A percentile compares a stretch with the other conserved stretches of the same genome.
Evolutionary conservation across 2,797 vertebrate species (phyloP).

Genomic region (Micropoecilia bifurca): DNA sequence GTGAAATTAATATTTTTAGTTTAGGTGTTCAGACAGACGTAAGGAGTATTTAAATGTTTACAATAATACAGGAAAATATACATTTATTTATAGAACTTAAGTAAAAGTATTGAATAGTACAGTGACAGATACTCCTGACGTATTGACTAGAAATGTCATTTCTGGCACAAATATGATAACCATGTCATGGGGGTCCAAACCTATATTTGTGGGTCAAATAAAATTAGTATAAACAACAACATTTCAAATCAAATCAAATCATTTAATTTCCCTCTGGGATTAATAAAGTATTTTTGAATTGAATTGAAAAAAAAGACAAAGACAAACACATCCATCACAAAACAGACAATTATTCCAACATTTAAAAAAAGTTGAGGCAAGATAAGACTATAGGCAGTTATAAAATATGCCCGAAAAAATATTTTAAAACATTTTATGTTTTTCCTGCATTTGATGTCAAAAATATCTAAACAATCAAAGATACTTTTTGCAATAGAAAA

Average conservation of each 20-base stretch:
- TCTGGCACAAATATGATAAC: background rate
- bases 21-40: background rate
- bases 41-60: background rate
- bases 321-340: too few species aligned
- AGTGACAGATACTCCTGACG: background rate
- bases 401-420: background rate
- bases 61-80: background rate
- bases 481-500: background rate
- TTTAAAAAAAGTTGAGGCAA: too few species aligned
- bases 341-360: too few species aligned
- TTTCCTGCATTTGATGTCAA: background rate
- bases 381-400: background rate
- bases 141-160: background rate
- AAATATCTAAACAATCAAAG: background rate
- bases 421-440: background rate
- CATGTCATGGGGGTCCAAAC: background rate
- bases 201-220: background rate
- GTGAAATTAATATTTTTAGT: background rate
- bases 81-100: background rate
- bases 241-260: background rate
- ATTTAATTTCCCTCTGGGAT: background rate
- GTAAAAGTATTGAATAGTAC: background rate
- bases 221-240: background rate
- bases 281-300: background rate
- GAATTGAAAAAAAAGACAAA: too few species aligned